Conservation (phyloP, 2,797 vertebrate species). For the Florisuga fusca region DNA sequence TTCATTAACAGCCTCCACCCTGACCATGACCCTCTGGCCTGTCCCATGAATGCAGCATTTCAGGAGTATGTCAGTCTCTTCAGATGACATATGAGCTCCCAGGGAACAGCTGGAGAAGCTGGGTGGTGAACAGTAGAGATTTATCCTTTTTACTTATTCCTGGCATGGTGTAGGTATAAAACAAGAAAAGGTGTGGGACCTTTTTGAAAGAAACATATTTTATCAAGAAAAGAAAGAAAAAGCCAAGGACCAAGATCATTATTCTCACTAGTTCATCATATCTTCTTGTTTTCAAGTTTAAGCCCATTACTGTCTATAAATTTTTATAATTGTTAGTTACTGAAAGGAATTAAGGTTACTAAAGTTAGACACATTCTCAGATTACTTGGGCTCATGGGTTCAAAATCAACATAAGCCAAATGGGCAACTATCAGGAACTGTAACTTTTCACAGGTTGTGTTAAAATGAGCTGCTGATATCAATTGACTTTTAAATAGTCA, state of each 20-base stretch:
- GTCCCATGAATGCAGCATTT: neutral
- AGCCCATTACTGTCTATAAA: neutral
- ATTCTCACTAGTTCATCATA: neutral
- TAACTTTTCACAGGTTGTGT: neutral
- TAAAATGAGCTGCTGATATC: neutral
- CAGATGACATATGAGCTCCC: neutral
- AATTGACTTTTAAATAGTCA: neutral
- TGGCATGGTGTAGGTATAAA: neutral
- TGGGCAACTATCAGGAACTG: neutral
- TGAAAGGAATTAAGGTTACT: neutral
- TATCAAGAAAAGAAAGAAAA: neutral
- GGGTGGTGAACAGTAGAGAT: neutral
- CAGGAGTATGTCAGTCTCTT: neutral
- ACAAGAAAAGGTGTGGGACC: neutral
- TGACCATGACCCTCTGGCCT: rapidly evolving
- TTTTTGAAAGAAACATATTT: neutral
- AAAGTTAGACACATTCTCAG: neutral
- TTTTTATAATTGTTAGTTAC: neutral
- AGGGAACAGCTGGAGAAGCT: neutral
- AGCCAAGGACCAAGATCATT: neutral
- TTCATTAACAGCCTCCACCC: neutral
- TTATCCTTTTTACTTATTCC: neutral
- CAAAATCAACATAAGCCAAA: neutral
- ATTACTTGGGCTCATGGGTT: neutral
- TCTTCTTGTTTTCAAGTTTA: neutral